phyloP scores from a whole-genome alignment of 1,140 invertebrate genomes.

The Sipha flava region DNA sequence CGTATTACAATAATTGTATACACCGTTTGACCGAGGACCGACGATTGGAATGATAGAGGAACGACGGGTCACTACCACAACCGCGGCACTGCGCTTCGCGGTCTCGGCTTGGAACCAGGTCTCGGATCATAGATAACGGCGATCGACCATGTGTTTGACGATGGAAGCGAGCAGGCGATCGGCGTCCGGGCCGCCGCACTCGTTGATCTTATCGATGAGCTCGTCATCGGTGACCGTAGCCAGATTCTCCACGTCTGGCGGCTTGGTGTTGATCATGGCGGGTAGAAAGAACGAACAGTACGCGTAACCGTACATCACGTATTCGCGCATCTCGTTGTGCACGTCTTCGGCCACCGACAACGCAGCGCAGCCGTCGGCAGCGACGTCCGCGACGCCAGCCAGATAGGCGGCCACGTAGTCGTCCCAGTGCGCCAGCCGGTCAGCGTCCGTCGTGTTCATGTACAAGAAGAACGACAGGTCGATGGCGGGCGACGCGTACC shows the following conservation, averaged over 20 bases:
- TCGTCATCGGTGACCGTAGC: constrained; percentile 43
- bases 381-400: constrained; percentile 30
- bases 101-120: no score
- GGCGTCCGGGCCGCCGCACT: constrained; percentile 45
- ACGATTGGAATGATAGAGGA: no score
- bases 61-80: no score
- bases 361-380: background rate
- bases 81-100: no score
- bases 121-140: constrained; percentile 33
- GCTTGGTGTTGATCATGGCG: constrained; percentile 29
- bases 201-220: constrained; percentile 41
- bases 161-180: constrained; percentile 43
- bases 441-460: constrained; percentile 39
- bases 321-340: constrained; percentile 40
- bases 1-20: no score
- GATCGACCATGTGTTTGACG: constrained; percentile 37
- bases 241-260: constrained; percentile 3
- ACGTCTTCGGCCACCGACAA: constrained; percentile 39
- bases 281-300: constrained; percentile 41
- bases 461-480: constrained; percentile 46
- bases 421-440: constrained; percentile 38
- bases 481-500: constrained; percentile 42
- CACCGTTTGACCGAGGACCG: no score
- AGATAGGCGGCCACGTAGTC: constrained; percentile 42
- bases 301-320: constrained; percentile 42